Evolutionary conservation across 2,797 vertebrate species (phyloP).

Genomic region (Gymnoscopelus braueri): DNA sequence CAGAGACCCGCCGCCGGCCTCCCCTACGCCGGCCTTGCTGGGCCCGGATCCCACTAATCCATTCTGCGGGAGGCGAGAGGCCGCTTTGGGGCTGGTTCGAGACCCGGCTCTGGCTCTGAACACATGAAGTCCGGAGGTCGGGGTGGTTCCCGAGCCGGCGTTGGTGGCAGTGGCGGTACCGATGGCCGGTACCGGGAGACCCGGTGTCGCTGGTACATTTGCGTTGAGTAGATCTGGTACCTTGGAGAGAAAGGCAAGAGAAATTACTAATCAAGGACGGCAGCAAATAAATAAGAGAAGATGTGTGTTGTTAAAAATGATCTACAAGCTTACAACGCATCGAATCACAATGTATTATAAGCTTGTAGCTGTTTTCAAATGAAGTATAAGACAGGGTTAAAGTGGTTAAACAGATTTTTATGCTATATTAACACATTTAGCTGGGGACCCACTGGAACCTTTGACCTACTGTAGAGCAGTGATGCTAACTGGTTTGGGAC

Average conservation of each 20-base stretch:
- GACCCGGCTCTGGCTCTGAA: slow-evolving; percentile 46
- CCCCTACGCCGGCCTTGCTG: slow-evolving; percentile 9
- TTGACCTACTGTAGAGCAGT: too few relatives aligned
- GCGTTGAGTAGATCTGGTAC: slow-evolving; percentile 38
- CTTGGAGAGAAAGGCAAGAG: neutral
- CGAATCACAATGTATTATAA: too few relatives aligned
- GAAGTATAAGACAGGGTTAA: too few relatives aligned
- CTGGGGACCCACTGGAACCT: too few relatives aligned
- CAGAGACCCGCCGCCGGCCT: neutral
- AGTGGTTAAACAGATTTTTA: too few relatives aligned
- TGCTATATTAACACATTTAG: too few relatives aligned
- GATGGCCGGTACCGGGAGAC: slow-evolving; percentile 9
- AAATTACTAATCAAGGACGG: too few relatives aligned
- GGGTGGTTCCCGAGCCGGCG: slow-evolving; percentile 22
- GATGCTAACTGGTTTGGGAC: too few relatives aligned
- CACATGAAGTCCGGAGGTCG: slow-evolving; percentile 1
- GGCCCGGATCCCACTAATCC: neutral
- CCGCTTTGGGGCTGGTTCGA: slow-evolving; percentile 43
- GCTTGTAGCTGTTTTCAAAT: too few relatives aligned
- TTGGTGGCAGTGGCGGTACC: slow-evolving; percentile 2
- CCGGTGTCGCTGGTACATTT: slow-evolving; percentile 27
- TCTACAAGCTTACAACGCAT: too few relatives aligned
- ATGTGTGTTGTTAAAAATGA: too few relatives aligned
- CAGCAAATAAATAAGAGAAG: too few relatives aligned
- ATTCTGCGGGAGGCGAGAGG: slow-evolving; percentile 31